phyloP scores from a whole-genome alignment of 2,113 vertebrate genomes.

The Bettongia penicillata region DNA sequence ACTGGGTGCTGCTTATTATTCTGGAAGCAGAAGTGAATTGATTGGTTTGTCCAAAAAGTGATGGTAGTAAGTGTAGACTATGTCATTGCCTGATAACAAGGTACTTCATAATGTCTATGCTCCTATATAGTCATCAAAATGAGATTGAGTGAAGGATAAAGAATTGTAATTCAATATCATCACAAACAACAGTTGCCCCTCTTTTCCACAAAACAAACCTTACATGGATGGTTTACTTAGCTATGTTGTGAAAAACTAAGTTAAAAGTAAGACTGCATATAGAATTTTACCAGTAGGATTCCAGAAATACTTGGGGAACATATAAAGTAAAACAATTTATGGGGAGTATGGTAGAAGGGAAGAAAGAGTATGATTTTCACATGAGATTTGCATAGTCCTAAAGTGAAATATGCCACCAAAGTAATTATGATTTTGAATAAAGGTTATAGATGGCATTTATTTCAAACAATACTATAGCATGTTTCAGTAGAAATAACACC shows the following conservation, averaged over 20 bases:
- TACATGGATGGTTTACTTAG: not conserved
- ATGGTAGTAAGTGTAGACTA: not conserved
- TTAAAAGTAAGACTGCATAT: not conserved
- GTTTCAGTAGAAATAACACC: not conserved
- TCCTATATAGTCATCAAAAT: not conserved
- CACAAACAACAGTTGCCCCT: not conserved
- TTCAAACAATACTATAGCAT: not conserved
- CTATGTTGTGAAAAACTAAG: not conserved
- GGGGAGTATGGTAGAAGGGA: not conserved
- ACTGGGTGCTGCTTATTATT: not conserved
- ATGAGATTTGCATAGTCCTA: not conserved
- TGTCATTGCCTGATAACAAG: no score
- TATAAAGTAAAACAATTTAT: not conserved
- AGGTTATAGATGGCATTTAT: not conserved
- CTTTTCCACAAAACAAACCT: not conserved
- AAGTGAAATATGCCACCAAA: not conserved
- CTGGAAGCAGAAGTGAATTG: not conserved
- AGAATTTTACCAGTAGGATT: not conserved
- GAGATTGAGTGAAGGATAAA: not conserved
- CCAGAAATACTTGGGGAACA: not conserved
- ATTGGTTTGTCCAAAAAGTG: not conserved
- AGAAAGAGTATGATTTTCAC: not conserved
- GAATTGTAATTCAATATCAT: not conserved
- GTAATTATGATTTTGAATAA: not conserved
- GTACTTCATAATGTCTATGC: not conserved